Conservation (phyloP, 2,113 vertebrate genomes). For the Vidua macroura region DNA sequence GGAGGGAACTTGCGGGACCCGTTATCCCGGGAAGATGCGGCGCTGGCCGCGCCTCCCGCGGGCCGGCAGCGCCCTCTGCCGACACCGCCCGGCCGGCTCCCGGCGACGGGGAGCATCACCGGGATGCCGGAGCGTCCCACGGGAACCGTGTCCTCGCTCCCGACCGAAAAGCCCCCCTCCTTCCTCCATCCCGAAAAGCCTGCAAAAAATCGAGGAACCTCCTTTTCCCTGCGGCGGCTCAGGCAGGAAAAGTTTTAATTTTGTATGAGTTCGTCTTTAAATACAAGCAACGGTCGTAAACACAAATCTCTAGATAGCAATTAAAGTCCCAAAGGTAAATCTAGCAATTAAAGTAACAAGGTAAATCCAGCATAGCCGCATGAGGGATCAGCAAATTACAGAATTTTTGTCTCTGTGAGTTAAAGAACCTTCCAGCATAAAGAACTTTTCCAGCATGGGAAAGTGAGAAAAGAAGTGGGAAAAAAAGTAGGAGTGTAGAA, state of each 20-base stretch:
- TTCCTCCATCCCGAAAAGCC: not conserved
- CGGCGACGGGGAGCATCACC: not conserved
- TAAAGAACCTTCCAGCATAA: not conserved
- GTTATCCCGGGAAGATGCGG: not conserved
- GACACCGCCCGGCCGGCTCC: not conserved
- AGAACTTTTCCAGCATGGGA: not conserved
- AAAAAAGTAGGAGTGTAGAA: not conserved
- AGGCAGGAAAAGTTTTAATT: not conserved
- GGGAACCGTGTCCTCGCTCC: not conserved
- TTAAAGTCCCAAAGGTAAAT: not conserved
- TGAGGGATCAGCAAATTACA: not conserved
- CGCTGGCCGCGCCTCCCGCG: not conserved
- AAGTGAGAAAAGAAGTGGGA: not conserved
- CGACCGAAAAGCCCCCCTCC: not conserved
- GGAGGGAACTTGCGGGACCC: no score
- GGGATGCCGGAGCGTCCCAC: not conserved
- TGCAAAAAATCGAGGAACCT: not conserved
- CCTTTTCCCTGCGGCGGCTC: not conserved
- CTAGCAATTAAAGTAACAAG: not conserved
- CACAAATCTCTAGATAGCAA: accelerated
- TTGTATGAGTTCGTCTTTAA: not conserved
- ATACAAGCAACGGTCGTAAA: accelerated
- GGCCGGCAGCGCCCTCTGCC: constrained; percentile 67
- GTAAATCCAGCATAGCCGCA: not conserved
- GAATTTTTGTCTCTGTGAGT: not conserved